phyloP scores from a whole-genome alignment of 30 jellyfish, hydroid and myxozoan species.

The Aurelia aurita region DNA sequence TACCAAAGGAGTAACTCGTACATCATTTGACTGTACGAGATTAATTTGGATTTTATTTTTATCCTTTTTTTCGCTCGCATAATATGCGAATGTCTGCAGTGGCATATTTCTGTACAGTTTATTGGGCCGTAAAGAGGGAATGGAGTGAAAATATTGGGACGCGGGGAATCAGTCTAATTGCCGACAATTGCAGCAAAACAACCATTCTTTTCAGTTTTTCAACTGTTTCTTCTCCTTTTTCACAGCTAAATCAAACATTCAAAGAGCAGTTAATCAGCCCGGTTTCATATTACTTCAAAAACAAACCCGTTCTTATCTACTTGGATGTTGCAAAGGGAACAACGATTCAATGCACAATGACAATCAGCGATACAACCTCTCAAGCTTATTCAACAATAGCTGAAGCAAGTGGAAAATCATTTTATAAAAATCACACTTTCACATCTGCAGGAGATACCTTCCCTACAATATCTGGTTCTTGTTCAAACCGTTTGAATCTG shows the following conservation, averaged over 20 bases:
- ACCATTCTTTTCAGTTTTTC: too few species aligned
- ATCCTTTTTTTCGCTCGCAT: too few species aligned
- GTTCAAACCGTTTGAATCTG: slow-evolving; percentile 31
- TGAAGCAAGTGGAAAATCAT: slow-evolving; percentile 5
- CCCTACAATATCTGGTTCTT: slow-evolving; percentile 16
- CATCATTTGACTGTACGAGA: too few species aligned
- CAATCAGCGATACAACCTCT: background rate
- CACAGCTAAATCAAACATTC: slow-evolving; percentile 52
- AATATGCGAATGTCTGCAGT: too few species aligned
- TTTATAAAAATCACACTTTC: slow-evolving; percentile 23
- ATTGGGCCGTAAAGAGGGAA: too few species aligned
- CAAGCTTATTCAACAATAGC: background rate
- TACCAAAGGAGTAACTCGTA: too few species aligned
- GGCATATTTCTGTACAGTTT: too few species aligned
- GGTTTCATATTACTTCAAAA: slow-evolving; percentile 50
- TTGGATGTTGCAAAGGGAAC: slow-evolving; percentile 40
- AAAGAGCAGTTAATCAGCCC: slow-evolving; percentile 38
- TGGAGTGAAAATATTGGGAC: too few species aligned
- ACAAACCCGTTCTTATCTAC: slow-evolving; percentile 34
- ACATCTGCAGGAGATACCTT: slow-evolving; percentile 38
- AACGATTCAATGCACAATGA: slow-evolving; percentile 8
- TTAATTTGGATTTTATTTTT: too few species aligned
- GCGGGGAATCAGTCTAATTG: too few species aligned
- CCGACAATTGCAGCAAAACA: too few species aligned
- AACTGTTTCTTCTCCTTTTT: background rate